These are phyloP conservation scores for Garra rufa DNA, from an alignment of 2,113 vertebrate species.

Conservation along the genomic window DNA sequence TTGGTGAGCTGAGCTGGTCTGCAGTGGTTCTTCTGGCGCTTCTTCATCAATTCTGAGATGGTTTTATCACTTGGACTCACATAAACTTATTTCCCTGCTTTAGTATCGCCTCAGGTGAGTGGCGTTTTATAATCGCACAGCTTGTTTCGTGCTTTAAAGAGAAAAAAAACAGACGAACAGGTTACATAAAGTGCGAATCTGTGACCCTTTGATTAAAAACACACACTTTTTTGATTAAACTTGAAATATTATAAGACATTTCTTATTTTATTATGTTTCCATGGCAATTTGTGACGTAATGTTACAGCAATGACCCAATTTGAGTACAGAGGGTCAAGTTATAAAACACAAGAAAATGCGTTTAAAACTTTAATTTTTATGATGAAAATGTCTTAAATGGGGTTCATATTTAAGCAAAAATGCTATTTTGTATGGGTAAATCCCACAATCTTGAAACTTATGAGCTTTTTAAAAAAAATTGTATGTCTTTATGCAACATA, in stretches of 20 bases:
- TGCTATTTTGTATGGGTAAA: neutral
- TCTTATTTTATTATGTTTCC: neutral
- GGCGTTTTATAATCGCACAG: neutral
- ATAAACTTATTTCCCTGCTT: neutral
- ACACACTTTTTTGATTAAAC: no score
- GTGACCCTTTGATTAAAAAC: neutral
- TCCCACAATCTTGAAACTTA: neutral
- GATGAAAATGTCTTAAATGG: neutral
- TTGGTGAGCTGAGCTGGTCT: neutral
- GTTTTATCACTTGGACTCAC: constrained; percentile 29
- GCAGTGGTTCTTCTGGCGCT: neutral
- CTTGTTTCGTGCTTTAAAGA: neutral
- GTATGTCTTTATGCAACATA: no score
- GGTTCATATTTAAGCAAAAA: neutral
- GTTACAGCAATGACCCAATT: neutral
- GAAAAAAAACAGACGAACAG: no score
- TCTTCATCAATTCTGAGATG: constrained; percentile 25
- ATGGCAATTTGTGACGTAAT: neutral
- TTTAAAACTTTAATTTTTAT: neutral
- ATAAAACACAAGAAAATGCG: neutral
- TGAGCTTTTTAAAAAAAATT: neutral
- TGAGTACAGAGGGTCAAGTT: neutral
- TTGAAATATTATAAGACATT: neutral
- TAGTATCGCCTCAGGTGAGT: constrained; percentile 45
- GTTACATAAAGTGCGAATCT: neutral